Conservation (phyloP, 2,113 vertebrate species). For the Atherinomorus stipes region DNA sequence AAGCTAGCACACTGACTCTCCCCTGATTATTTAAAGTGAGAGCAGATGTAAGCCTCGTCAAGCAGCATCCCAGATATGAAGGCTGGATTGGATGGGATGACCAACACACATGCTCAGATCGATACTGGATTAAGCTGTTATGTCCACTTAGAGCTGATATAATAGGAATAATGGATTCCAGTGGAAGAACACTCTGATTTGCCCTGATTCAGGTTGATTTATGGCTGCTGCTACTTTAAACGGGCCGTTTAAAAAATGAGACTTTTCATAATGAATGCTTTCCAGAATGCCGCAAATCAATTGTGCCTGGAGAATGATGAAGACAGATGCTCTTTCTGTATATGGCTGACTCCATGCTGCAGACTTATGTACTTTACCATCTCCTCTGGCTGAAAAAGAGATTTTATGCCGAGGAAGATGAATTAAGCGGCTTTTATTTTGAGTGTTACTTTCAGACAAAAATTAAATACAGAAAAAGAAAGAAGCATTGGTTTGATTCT, state of each 20-base stretch:
- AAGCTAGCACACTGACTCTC: conserved; percentile 25
- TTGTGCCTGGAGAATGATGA: conserved; percentile 72
- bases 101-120: conserved; percentile 54
- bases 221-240: conserved; percentile 77
- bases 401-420: conserved; percentile 53
- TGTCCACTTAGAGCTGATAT: conserved; percentile 77
- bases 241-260: conserved; percentile 79
- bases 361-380: conserved; percentile 63
- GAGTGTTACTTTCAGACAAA: conserved; percentile 56
- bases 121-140: conserved; percentile 75
- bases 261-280: conserved; percentile 84
- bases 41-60: conserved; percentile 34
- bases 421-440: conserved; percentile 71
- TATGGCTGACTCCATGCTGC: conserved; percentile 48
- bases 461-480: conserved; percentile 7
- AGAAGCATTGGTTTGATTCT: conserved; percentile 40
- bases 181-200: conserved; percentile 46
- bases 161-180: conserved; percentile 75
- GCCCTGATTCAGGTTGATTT: conserved; percentile 75
- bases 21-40: conserved; percentile 56
- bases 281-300: conserved; percentile 80
- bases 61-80: conserved; percentile 14
- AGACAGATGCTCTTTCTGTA: conserved; percentile 66
- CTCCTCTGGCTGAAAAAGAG: conserved; percentile 61
- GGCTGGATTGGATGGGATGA: conserved; percentile 60